Evolutionary conservation across 2,888 invertebrate species (phyloP).

Genomic region (Thereva nobilitata): DNA sequence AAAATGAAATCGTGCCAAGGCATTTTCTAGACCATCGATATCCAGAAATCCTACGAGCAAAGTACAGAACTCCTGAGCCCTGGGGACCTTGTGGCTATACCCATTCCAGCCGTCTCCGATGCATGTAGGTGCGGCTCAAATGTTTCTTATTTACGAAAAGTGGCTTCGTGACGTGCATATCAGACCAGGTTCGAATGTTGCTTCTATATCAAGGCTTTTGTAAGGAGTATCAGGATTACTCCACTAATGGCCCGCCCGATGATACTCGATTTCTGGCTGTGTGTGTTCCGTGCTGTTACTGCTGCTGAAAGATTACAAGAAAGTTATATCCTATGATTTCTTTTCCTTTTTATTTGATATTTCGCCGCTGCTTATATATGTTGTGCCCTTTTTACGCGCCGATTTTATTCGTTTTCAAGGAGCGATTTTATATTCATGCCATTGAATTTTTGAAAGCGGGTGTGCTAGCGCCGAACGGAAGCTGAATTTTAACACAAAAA

Average conservation of each 20-base stretch:
- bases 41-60: constrained; percentile 22
- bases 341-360: constrained; percentile 20
- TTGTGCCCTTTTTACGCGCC: constrained; percentile 4
- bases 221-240: constrained; percentile 21
- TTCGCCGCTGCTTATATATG: neutral
- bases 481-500: constrained; percentile 24
- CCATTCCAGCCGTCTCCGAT: neutral
- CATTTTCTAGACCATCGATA: constrained; percentile 22
- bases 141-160: constrained; percentile 40
- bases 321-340: constrained; percentile 31
- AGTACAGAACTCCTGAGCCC: constrained; percentile 8
- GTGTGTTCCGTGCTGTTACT: neutral
- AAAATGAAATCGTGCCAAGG: constrained; percentile 7
- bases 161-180: constrained; percentile 39
- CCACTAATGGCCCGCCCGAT: constrained; percentile 26
- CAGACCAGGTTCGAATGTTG: constrained; percentile 22
- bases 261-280: constrained; percentile 13
- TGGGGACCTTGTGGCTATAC: neutral
- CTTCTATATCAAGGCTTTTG: constrained; percentile 3
- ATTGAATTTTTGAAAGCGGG: constrained; percentile 20
- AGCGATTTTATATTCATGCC: constrained; percentile 33
- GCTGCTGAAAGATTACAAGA: constrained; percentile 31
- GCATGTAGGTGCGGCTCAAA: constrained; percentile 9
- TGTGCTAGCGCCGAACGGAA: constrained; percentile 16
- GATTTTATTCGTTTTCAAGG: constrained; percentile 10